Conservation (phyloP, 2,113 vertebrate species). For the Tauraco erythrolophus region DNA sequence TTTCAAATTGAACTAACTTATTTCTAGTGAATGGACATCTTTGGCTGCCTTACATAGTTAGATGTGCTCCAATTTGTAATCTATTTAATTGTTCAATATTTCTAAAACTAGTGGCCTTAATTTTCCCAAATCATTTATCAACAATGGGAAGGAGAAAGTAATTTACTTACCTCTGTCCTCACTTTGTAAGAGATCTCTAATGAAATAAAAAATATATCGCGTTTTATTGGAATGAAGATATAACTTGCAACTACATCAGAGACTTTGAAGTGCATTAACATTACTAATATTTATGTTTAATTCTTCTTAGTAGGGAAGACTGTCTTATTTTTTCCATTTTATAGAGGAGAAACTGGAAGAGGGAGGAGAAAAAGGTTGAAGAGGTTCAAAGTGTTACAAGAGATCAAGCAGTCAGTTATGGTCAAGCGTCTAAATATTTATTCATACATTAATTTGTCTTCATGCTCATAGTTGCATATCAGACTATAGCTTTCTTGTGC, state of each 20-base stretch:
- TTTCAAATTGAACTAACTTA: background rate
- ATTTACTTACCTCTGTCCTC: constrained; percentile 9
- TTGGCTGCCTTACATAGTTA: background rate
- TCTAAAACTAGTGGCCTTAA: background rate
- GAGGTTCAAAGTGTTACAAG: background rate
- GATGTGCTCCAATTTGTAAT: background rate
- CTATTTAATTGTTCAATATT: constrained; percentile 35
- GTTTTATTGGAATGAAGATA: background rate
- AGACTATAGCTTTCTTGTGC: background rate
- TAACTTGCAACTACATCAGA: background rate
- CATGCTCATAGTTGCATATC: background rate
- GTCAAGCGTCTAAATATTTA: background rate
- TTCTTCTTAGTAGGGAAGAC: background rate
- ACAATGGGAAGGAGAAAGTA: background rate
- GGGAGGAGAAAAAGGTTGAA: background rate
- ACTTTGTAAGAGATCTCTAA: constrained; percentile 25
- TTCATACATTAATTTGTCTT: background rate
- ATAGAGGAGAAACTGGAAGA: background rate
- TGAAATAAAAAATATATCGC: background rate
- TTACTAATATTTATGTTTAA: background rate
- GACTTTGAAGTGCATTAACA: background rate
- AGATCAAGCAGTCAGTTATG: background rate
- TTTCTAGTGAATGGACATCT: background rate
- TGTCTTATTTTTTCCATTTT: background rate
- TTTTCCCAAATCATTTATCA: constrained; percentile 36